Base-by-base conservation (phyloP, 2,888 invertebrate genomes). In the Cyrtodaria siliqua region DNA sequence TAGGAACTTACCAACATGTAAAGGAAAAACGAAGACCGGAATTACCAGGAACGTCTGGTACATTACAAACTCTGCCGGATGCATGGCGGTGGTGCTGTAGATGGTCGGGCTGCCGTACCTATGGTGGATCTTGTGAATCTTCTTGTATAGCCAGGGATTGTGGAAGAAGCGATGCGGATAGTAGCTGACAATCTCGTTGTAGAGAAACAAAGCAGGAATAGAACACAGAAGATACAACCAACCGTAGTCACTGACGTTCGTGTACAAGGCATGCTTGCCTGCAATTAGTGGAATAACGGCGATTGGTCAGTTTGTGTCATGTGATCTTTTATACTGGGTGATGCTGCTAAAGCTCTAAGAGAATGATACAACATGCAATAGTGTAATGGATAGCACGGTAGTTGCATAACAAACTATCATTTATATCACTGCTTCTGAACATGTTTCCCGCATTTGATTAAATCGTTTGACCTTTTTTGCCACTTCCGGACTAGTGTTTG, bases 71-170 rank as follows among this genome's bases (percentile, higher is more conserved):
- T 96, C 96, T 0, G 95, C 90, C 0, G 96, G 96, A 86, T 96
- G 96, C 86, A 96, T 95, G 53, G 96, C 96, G 0, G 95, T 95
- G 1, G 96, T 96, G 0, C 96, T 96, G 71, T 80, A 80, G 12
- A 80, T 27, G 0, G 96, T 96, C 0, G 96, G 96, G 89, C 96
- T 95, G 89, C 96, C 96, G 93, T 96, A 96, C 83, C 95, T 95
- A 93, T 96, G 96, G 88, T 96, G 96, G 0, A 95, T 92, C 92
- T 96, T 96, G 93, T 96, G 96, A 92, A 96, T 96, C 86, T 94
- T 91, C 89, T 95, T 95, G 64, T 86, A 87, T 47, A 96, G 91
- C 92, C 94, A 95, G 0, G 95, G 96, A 0, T 94, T 94, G 92
- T 96, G 96, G 92, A 95, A 96, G 75, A 95, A 85, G 0, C 96